Conservation (phyloP, 2,113 vertebrate genomes). For the Protomyctophum bolini region DNA sequence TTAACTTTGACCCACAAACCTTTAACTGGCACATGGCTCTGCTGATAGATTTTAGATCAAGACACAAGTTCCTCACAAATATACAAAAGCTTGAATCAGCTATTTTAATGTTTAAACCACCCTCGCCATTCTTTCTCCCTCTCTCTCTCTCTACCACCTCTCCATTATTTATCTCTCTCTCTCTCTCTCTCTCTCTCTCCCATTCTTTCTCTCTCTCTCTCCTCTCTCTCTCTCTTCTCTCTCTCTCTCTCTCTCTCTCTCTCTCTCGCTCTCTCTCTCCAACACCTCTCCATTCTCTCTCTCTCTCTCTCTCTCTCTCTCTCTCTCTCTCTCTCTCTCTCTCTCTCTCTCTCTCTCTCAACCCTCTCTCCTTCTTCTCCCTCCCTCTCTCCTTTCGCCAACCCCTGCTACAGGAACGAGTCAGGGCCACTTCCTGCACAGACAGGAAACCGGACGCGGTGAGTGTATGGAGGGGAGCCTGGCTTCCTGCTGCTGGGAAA, state of each 20-base stretch:
- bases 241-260: too few relatives aligned
- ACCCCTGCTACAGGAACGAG: constrained; percentile 67
- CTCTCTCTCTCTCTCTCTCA: background rate
- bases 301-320: background rate
- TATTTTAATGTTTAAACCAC: too few relatives aligned
- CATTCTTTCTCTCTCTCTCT: too few relatives aligned
- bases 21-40: constrained; percentile 38
- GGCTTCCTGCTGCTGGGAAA: constrained; percentile 18
- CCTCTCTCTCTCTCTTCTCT: background rate
- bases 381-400: background rate
- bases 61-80: background rate
- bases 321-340: too few relatives aligned
- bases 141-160: constrained; percentile 15
- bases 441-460: constrained; percentile 77
- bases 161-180: background rate
- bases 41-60: too few relatives aligned
- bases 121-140: too few relatives aligned
- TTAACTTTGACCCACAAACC: constrained; percentile 31
- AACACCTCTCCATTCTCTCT: background rate
- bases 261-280: too few relatives aligned
- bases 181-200: too few relatives aligned
- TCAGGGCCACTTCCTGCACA: constrained; percentile 70
- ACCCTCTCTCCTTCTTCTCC: background rate
- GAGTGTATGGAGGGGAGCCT: constrained; percentile 57
- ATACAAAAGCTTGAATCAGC: background rate